Evolutionary conservation across 2,797 vertebrate species (phyloP), one percentile per base, ranked within the genome.

Genomic region (Lophotriccus pileatus): DNA sequence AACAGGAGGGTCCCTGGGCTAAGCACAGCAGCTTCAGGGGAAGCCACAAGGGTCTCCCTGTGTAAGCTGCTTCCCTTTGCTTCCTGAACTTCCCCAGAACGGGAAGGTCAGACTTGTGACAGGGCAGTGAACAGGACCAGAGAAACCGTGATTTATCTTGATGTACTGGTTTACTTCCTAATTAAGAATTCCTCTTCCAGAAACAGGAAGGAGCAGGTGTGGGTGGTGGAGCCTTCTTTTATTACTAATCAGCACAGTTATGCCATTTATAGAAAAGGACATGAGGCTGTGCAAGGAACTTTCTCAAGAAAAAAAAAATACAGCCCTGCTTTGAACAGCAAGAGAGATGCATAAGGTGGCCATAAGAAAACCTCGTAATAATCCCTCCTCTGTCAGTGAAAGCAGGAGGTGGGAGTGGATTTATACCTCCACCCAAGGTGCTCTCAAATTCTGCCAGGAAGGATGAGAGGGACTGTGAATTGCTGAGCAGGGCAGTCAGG

Each of bases 241-340:
- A 96, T 96, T 96, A 93, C 93, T 96, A 96, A 96, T 96, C 94
- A 95, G 89, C 73, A 93, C 30, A 87, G 82, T 93, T 91, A 68
- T 95, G 82, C 89, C 96, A 94, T 95, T 95, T 96, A 95, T 96
- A 95, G 96, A 94, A 94, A 89, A 94, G 87, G 94, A 96, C 91
- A 91, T 30, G 72, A 84, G 91, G 79, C 87, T 91, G 37, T 69
- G 76, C 78, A 79, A 56, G 44, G 84, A 95, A 73, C 60, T 89
- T 89, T 85, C 64, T 85, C n/a, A 91, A 84, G 87, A 91, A 64
- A 46, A 78, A 46, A 78, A 88, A 94, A 95, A 91, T 43, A 32
- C 30, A 89, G 34, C 82, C 49, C 53, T 1, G 3, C 64, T 77
- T 85, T 56, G 37, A 93, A 56, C 18, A 74, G 78, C 64, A 49